Conservation (phyloP, 2,113 vertebrate species). For the Motacilla tschutschensis region DNA sequence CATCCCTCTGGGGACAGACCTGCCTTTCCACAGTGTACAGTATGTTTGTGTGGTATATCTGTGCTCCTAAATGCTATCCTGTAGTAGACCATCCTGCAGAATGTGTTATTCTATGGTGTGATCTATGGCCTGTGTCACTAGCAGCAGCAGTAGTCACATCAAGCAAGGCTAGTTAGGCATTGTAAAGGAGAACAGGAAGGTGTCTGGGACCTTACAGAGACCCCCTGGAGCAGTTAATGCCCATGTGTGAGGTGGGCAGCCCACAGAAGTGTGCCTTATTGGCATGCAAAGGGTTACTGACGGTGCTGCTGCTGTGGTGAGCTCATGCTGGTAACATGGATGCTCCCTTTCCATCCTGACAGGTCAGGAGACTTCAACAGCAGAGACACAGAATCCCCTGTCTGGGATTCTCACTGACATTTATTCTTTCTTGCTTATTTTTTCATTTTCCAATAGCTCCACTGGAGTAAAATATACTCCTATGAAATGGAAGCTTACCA, state of each 20-base stretch:
- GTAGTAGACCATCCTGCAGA: neutral
- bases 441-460: neutral
- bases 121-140: neutral
- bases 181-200: neutral
- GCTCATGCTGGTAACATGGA: neutral
- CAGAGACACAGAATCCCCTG: neutral
- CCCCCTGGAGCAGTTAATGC: neutral
- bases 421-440: neutral
- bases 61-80: neutral
- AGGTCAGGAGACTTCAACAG: neutral
- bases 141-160: fast-evolving
- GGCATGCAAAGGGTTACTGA: neutral
- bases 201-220: neutral
- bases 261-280: fast-evolving
- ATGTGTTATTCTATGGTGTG: neutral
- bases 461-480: neutral
- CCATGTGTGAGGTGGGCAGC: neutral
- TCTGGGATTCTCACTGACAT: neutral
- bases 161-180: neutral
- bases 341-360: neutral
- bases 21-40: neutral
- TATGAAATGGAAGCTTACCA: neutral
- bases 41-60: neutral
- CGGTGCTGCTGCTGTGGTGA: fast-evolving
- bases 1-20: neutral